Conservation (phyloP, 2,888 invertebrate species). For the Lasius fuliginosus region DNA sequence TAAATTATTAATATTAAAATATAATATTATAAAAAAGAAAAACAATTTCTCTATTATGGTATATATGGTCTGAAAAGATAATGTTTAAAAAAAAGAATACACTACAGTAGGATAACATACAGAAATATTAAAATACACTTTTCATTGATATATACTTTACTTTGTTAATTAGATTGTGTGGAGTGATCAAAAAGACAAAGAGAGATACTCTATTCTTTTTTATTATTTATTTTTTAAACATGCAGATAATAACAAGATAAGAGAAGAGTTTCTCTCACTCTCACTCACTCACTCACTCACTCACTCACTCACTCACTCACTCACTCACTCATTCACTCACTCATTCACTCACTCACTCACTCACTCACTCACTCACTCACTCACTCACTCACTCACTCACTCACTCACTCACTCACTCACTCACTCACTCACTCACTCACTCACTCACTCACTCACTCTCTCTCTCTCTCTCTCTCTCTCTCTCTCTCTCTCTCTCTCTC, state of each 20-base stretch:
- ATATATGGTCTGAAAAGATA: slow-evolving; percentile 71
- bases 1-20: slow-evolving; percentile 80
- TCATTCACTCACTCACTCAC: too few species aligned
- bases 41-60: slow-evolving; percentile 78
- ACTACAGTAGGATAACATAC: slow-evolving; percentile 16
- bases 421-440: too few species aligned
- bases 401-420: too few species aligned
- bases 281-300: too few species aligned
- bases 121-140: slow-evolving; percentile 21
- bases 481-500: too few species aligned
- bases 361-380: too few species aligned
- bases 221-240: slow-evolving; percentile 19
- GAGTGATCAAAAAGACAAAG: slow-evolving; percentile 1
- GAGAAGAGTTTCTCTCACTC: neutral
- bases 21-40: slow-evolving; percentile 78
- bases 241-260: neutral
- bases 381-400: too few species aligned
- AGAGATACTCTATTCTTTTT: neutral
- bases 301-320: too few species aligned
- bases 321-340: too few species aligned
- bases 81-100: slow-evolving; percentile 40
- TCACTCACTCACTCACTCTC: too few species aligned
- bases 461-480: too few species aligned
- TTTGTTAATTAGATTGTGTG: neutral
- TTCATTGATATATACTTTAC: slow-evolving; percentile 23